Base-by-base conservation (phyloP, 2,113 vertebrate genomes). In the Trachemys scripta region DNA sequence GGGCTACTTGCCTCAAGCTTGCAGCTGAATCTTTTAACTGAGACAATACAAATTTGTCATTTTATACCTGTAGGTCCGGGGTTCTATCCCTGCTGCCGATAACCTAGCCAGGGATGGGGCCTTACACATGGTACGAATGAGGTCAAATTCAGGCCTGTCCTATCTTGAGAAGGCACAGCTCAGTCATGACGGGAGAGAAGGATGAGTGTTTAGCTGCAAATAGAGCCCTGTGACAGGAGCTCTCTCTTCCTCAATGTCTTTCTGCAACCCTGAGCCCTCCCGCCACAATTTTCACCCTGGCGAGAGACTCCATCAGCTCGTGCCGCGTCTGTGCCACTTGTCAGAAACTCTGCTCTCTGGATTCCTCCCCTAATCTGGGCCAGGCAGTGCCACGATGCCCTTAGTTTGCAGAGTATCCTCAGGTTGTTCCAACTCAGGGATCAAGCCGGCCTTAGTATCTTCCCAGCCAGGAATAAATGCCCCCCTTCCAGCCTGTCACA, bases 201-300 rank as follows among this genome's bases (percentile, higher is more conserved):
- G 25, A 20, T 1, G 0, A 45, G 13, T 20, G 10, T 54, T 85
- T 45, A 92, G 25, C 78, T 1, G 0, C 35, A 69, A 76, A n/a
- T 17, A 87, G 45, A 84, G 53, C 35, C 5, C 76, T n/a, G 0
- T 53, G 62, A 11, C 42, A 65, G 19, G 9, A 53, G 8, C 0
- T 0, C 24, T 10, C 38, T 1, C 7, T 69, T n/a, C 47, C 53
- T 81, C 10, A 31, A 8, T 65, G 5, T 27, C 56, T 62, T 87
- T 49, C 14, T 5, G 2, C 51, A 24, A 6, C 5, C 3, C 38
- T 11, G 10, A 0, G 0, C 16, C 11, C 2, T 6, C 38, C 24
- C 16, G 2, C 82, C 85, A 47, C 35, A 57, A 62, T 0, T 1
- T 31, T 76, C 1, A 0, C n/a, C 38, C 17, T 35, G 38, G 11